These are phyloP conservation scores for Pangasius macronema DNA, from an alignment of 2,797 vertebrate species.

Conservation along the genomic window DNA sequence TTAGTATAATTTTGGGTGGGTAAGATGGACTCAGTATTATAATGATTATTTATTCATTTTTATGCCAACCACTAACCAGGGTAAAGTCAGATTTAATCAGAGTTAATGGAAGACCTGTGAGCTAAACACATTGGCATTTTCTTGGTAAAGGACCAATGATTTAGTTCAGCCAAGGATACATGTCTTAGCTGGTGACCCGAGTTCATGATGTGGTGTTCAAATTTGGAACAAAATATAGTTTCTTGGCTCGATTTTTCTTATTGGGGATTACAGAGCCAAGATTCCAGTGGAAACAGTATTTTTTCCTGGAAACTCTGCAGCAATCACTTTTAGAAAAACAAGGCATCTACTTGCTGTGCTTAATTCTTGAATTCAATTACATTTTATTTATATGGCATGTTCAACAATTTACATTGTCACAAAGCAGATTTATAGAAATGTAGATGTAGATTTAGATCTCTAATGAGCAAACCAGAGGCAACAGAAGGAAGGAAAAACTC, in stretches of 20 bases:
- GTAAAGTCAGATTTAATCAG: slow-evolving; percentile 21
- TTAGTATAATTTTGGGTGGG: neutral
- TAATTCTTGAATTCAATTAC: slow-evolving; percentile 2
- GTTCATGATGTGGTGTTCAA: slow-evolving; percentile 33
- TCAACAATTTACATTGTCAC: neutral
- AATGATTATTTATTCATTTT: neutral
- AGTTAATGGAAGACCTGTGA: neutral
- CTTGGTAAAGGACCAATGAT: slow-evolving; percentile 1
- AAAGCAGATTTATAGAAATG: neutral
- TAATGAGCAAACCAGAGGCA: neutral
- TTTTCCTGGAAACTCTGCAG: slow-evolving; percentile 28
- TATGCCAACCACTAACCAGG: slow-evolving; percentile 7
- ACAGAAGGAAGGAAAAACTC: neutral
- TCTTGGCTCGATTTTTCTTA: slow-evolving; percentile 31
- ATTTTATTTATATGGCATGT: neutral
- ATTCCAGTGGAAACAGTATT: slow-evolving; percentile 19
- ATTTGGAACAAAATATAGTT: slow-evolving; percentile 30
- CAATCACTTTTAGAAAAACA: neutral
- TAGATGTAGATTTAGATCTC: neutral
- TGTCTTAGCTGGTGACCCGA: slow-evolving; percentile 27
- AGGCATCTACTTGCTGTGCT: neutral
- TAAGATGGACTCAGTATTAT: neutral
- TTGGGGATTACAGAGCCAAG: slow-evolving; percentile 21
- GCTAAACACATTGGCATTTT: slow-evolving; percentile 10
- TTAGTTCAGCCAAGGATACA: slow-evolving; percentile 28